Evolutionary conservation across 1,140 invertebrate species (phyloP).

Genomic region (Drosophila willistoni): DNA sequence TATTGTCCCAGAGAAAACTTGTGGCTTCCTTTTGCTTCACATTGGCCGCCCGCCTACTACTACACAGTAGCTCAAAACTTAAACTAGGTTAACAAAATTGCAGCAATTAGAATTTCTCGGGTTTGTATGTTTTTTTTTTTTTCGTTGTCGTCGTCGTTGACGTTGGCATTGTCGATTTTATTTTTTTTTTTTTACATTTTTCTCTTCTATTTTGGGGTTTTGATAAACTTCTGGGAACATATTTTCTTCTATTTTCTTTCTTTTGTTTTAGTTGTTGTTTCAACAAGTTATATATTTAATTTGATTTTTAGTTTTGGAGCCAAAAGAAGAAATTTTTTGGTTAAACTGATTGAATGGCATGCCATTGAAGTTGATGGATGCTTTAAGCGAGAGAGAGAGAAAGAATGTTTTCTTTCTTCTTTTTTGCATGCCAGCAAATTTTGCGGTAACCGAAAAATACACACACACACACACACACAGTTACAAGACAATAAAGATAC

Average conservation of each 20-base stretch:
- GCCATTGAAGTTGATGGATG: constrained; percentile 60
- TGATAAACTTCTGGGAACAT: constrained; percentile 5
- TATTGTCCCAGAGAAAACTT: constrained; percentile 54
- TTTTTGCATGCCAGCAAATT: constrained; percentile 22
- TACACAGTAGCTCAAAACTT: not conserved
- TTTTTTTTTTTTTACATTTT: not conserved
- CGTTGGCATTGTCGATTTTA: not conserved
- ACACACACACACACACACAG: constrained; percentile 24
- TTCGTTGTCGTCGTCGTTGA: not conserved
- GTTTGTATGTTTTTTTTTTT: not conserved
- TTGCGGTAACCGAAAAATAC: constrained; percentile 47
- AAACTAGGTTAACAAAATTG: constrained; percentile 49
- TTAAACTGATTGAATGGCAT: constrained; percentile 55
- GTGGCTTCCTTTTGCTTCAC: constrained; percentile 28
- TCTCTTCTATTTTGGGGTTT: not conserved
- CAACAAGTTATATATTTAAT: constrained; percentile 8
- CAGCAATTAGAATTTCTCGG: constrained; percentile 44
- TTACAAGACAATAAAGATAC: constrained; percentile 13
- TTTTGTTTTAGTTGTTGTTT: not conserved
- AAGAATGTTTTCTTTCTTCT: not conserved
- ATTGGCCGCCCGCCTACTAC: not conserved
- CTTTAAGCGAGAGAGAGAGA: constrained; percentile 31
- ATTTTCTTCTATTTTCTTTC: constrained; percentile 8
- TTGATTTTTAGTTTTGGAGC: not conserved
- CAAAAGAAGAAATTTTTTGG: not conserved